Percentiles rank a stretch among this genome's conserved stretches.
phyloP scores from a whole-genome alignment of 2,113 vertebrate species.

The Cebidichthys violaceus region DNA sequence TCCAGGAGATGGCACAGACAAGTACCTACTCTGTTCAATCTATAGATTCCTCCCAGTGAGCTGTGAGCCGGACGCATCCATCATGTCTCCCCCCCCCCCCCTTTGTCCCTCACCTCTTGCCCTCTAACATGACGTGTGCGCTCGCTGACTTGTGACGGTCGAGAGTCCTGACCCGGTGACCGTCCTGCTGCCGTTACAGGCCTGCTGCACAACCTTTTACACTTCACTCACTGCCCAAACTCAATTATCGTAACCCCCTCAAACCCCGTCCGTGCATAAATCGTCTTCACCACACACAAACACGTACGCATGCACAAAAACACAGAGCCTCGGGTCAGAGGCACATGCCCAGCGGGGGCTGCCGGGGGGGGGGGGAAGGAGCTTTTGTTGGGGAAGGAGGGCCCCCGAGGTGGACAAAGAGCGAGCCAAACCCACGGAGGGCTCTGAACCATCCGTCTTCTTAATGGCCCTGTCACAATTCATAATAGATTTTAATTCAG shows the following conservation, averaged over 20 bases:
- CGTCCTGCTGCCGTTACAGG: neutral
- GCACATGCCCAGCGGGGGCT: constrained; percentile 49
- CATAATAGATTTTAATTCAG: constrained; percentile 81
- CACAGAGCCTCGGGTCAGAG: constrained; percentile 52
- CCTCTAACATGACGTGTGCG: constrained; percentile 50
- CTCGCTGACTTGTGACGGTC: constrained; percentile 12
- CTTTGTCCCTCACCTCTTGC: constrained; percentile 63
- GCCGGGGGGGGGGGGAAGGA: constrained; percentile 52
- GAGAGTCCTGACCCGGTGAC: constrained; percentile 2
- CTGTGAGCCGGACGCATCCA: constrained; percentile 58
- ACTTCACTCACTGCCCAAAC: constrained; percentile 22
- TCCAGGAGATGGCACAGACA: constrained; percentile 45
- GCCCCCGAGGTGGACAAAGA: constrained; percentile 63
- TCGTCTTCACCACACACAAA: neutral
- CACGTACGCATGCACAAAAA: constrained; percentile 6
- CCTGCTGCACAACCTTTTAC: neutral
- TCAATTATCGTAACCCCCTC: constrained; percentile 34
- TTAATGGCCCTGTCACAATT: constrained; percentile 79
- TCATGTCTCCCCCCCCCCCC: constrained; percentile 44
- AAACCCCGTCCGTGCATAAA: neutral
- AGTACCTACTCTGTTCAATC: too few species aligned
- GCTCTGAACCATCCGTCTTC: constrained; percentile 73
- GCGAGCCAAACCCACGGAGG: constrained; percentile 49
- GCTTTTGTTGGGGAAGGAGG: constrained; percentile 50
- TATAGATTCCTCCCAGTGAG: constrained; percentile 67